These are phyloP conservation scores for Plebejus argus DNA, from an alignment of 2,888 invertebrate species.

Conservation along the genomic window DNA sequence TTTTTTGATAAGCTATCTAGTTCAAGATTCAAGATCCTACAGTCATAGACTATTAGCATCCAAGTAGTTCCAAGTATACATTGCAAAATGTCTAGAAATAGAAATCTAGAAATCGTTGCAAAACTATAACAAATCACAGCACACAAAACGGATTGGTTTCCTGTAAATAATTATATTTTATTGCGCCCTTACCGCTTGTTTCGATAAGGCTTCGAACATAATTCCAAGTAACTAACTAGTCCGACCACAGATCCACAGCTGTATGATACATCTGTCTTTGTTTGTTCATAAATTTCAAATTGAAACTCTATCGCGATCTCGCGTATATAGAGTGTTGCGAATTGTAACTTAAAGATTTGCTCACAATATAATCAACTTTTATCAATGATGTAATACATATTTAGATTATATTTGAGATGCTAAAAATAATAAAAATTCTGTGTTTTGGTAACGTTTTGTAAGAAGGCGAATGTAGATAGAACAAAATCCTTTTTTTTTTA, in stretches of 20 bases:
- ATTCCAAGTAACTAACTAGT: conserved; percentile 68
- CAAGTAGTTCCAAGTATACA: not conserved
- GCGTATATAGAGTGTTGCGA: conserved; percentile 34
- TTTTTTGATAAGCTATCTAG: not conserved
- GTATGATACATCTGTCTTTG: conserved; percentile 47
- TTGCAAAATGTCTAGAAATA: conserved; percentile 20
- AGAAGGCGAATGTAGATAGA: not conserved
- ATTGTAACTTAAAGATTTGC: not conserved
- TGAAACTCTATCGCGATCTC: conserved; percentile 39
- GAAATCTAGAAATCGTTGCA: conserved; percentile 34
- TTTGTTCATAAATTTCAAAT: conserved; percentile 46
- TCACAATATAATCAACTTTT: not conserved
- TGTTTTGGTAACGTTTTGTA: not conserved
- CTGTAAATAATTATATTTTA: conserved; percentile 77
- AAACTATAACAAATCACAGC: conserved; percentile 60
- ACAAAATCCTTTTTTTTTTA: not conserved
- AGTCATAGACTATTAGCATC: not conserved
- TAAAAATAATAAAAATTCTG: too few species aligned
- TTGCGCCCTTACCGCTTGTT: conserved; percentile 52
- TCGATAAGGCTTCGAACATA: conserved; percentile 66
- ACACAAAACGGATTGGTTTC: conserved; percentile 67
- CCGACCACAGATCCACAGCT: conserved; percentile 51
- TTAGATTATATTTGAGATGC: too few species aligned
- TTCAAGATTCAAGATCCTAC: too few species aligned
- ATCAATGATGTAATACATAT: too few species aligned